Evolutionary conservation across 2,797 vertebrate species (phyloP).

Genomic region (Neopelma chrysocephalum): DNA sequence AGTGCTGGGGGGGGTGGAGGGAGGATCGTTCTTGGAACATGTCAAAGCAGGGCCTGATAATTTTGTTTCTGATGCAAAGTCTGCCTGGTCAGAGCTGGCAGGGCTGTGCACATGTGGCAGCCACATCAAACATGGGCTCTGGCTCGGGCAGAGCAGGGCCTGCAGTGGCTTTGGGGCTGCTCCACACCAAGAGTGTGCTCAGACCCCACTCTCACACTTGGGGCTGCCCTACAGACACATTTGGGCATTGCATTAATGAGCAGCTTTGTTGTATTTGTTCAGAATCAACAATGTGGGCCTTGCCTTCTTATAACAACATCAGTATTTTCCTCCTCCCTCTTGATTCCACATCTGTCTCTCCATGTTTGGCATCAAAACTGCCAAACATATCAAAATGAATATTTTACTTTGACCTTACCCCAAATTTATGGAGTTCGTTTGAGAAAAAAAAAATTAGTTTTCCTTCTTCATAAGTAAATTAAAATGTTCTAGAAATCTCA

Average conservation of each 20-base stretch:
- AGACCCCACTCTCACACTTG: neutral
- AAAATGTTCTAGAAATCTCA: neutral
- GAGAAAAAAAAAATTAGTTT: neutral
- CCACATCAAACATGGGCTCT: constrained; percentile 55
- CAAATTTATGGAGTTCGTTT: neutral
- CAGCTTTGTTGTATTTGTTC: neutral
- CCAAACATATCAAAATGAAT: neutral
- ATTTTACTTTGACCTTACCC: neutral
- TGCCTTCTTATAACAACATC: neutral
- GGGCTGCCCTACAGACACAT: neutral
- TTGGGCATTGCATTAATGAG: neutral
- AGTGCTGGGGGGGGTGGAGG: neutral
- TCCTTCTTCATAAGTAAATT: neutral
- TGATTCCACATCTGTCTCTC: neutral
- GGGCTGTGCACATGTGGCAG: constrained; percentile 21
- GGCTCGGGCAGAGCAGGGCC: neutral
- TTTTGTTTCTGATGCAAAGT: constrained; percentile 33
- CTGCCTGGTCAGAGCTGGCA: constrained; percentile 23
- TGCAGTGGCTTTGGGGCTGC: constrained; percentile 1
- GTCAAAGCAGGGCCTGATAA: neutral
- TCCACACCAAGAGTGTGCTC: neutral
- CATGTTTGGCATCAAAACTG: neutral
- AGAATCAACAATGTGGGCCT: neutral
- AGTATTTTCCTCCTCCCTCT: neutral
- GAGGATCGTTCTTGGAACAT: neutral